These are phyloP conservation scores for Andrena bucephala DNA, from an alignment of 2,888 invertebrate genomes.

Conservation along the genomic window DNA sequence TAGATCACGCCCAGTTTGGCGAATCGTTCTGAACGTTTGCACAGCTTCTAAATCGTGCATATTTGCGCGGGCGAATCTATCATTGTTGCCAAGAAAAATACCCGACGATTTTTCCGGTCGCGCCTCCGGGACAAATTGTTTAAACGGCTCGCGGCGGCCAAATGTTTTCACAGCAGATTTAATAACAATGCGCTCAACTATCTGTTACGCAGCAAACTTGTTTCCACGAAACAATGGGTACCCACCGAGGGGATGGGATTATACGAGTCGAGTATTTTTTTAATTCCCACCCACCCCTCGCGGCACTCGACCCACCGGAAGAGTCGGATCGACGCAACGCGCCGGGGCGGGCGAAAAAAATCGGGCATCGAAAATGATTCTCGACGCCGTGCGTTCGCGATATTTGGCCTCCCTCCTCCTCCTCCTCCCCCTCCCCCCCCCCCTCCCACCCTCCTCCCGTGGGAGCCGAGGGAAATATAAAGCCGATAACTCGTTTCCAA, in stretches of 20 bases:
- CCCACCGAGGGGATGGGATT: not conserved
- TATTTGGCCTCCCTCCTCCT: not conserved
- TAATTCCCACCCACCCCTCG: not conserved
- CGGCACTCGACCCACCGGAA: not conserved
- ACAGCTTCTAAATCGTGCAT: not conserved
- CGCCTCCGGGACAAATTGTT: constrained; percentile 15
- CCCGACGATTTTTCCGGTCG: constrained; percentile 5
- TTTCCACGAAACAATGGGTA: constrained; percentile 19
- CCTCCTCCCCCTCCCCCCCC: no score
- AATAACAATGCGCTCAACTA: constrained; percentile 28
- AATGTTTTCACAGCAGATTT: constrained; percentile 40
- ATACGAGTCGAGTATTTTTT: constrained; percentile 18
- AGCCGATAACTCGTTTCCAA: constrained; percentile 67
- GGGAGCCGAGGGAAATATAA: constrained; percentile 40
- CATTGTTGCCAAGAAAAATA: constrained; percentile 25
- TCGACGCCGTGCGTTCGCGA: not conserved
- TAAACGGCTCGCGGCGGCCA: constrained; percentile 5
- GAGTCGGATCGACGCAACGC: constrained; percentile 3
- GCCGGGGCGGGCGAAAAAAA: not conserved
- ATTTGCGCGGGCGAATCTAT: not conserved
- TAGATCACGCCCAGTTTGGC: not conserved
- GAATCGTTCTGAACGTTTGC: not conserved
- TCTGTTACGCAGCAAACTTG: constrained; percentile 26
- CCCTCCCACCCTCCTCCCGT: not conserved
- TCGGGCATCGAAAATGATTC: constrained; percentile 37